Evolutionary conservation across 1,140 invertebrate species (phyloP).

Genomic region (Polypedilum pembai): DNA sequence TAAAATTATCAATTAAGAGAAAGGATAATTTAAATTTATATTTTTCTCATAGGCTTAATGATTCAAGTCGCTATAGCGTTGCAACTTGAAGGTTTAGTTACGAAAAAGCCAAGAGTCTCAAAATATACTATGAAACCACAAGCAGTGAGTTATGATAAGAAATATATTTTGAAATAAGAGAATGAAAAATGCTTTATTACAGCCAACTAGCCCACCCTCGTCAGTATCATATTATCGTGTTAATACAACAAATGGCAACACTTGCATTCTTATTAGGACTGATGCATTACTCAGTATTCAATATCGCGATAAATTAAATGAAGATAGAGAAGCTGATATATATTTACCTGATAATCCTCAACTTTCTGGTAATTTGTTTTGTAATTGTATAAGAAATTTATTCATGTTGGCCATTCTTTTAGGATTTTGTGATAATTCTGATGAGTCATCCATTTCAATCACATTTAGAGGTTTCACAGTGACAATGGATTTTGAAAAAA

Average conservation of each 20-base stretch:
- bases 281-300: conserved; percentile 57
- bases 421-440: conserved; percentile 56
- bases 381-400: neutral
- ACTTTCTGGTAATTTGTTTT: conserved; percentile 45
- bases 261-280: conserved; percentile 54
- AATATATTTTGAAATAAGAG: neutral
- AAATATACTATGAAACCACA: conserved; percentile 50
- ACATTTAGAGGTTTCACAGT: conserved; percentile 63
- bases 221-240: conserved; percentile 53
- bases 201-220: conserved; percentile 40
- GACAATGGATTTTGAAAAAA: conserved; percentile 58
- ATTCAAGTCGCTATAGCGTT: conserved; percentile 34
- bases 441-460: conserved; percentile 57
- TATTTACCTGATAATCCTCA: conserved; percentile 57
- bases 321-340: conserved; percentile 55
- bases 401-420: neutral
- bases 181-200: conserved; percentile 12
- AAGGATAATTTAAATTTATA: neutral
- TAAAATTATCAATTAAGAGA: neutral
- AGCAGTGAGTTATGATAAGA: conserved; percentile 39
- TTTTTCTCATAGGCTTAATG: neutral
- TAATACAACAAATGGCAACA: conserved; percentile 53
- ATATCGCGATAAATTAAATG: conserved; percentile 57
- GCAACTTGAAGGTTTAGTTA: conserved; percentile 49
- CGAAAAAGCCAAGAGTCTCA: conserved; percentile 49